Evolutionary conservation across 2,797 vertebrate species (phyloP).

Genomic region (Artibeus jamaicensis): DNA sequence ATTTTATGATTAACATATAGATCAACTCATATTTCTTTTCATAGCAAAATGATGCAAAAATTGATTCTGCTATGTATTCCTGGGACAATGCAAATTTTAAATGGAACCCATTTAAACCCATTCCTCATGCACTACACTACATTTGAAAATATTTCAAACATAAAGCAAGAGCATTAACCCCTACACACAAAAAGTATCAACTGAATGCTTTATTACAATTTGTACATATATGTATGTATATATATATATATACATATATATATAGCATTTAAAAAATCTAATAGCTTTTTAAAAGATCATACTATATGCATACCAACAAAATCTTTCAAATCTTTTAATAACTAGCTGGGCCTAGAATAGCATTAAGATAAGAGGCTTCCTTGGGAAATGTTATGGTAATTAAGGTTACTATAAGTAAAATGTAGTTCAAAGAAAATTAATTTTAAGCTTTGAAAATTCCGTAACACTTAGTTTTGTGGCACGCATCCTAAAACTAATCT

Average conservation of each 20-base stretch:
- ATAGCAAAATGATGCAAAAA: background rate
- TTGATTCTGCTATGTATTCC: background rate
- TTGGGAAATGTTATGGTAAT: slow-evolving; percentile 66
- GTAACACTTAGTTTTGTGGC: slow-evolving; percentile 21
- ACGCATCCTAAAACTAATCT: slow-evolving; percentile 63
- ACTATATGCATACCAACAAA: slow-evolving; percentile 36
- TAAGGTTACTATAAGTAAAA: slow-evolving; percentile 63
- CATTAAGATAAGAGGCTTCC: slow-evolving; percentile 50
- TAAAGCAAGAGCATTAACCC: background rate
- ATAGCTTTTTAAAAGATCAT: slow-evolving; percentile 27
- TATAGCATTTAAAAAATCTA: background rate
- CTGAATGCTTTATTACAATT: background rate
- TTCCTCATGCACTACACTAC: background rate
- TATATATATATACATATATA: background rate
- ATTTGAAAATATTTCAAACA: background rate
- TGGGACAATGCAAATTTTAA: background rate
- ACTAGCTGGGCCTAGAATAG: slow-evolving; percentile 20
- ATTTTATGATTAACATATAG: background rate
- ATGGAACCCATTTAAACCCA: background rate
- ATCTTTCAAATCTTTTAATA: slow-evolving; percentile 69
- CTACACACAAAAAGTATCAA: background rate
- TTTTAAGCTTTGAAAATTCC: slow-evolving; percentile 71
- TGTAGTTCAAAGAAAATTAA: slow-evolving; percentile 70
- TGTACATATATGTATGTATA: background rate
- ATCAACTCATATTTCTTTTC: background rate